Evolutionary conservation across 92 coral and sea anemone species (phyloP), one percentile per base, ranked within the genome.

Genomic region (Epizoanthus illoricatus): DNA sequence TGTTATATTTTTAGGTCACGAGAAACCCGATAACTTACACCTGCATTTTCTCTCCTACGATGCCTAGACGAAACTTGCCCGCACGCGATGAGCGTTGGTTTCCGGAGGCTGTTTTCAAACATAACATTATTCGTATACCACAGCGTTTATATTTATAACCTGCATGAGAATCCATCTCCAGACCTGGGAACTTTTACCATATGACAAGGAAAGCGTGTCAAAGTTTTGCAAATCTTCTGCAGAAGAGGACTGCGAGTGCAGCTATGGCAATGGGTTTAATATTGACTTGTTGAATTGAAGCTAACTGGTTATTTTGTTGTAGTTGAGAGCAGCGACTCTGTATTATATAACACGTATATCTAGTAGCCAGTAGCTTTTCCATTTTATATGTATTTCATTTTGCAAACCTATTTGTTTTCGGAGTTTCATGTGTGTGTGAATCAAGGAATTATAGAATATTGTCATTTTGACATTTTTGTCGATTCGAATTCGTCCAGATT

Each of bases 51-150:
- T 78, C 82, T 64, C 82, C 82, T 45, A 49, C 70, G 40, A 61
- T n/a, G 82, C 58, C 13, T 42, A 78, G 67, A 63, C 82, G 65
- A 69, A 78, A 78, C 59, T 78, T 62, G 71, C 71, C 36, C 82
- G 82, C 82, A 78, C 82, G 82, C 82, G 82, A 78, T 78, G 82
- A 78, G 71, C 82, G 60, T 15, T 78, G 69, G 82, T 78, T 78
- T 78, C 82, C 82, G 82, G 82, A 76, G 82, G 21, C 82, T 62
- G 71, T 43, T 68, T 68, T 43, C 70, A n/a, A 76, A 60, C 64
- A 63, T 62, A 78, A 62, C 65, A 15, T 18, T 21, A 59, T 43
- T 78, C 58, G 36, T 43, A 10, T 78, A 43, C 56, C 56, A 52
- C 69, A 76, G 65, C 72, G 7, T 20, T 21, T 78, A 19, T 62